Evolutionary conservation across 2,797 vertebrate species (phyloP), one percentile per base, ranked within the genome.

Genomic region (Phoxinus dragarum): DNA sequence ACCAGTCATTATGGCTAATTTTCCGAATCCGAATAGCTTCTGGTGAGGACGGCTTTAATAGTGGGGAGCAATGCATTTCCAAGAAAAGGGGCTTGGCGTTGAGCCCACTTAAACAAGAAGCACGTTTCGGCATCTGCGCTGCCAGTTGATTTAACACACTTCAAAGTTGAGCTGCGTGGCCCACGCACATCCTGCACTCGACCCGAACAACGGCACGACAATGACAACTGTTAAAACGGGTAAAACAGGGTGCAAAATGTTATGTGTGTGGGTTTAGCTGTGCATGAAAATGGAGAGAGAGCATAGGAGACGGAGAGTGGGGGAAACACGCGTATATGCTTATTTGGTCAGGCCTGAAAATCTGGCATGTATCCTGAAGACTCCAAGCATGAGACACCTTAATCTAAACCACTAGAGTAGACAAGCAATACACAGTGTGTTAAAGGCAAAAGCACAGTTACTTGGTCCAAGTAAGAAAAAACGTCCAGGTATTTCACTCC

Each of bases 1-100:
- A 84, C 73, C 76, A 86, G 80, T 87, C 84, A 88, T 88, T 89
- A 85, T 80, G 69, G 69, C 85, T 88, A 64, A 83, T 90, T 90
- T 89, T 90, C 87, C 42, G 49, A 86, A 88, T 82, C 72, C 49
- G 59, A 69, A 81, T 36, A 84, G 84, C 85, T 89, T 88, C 84
- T 88, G 89, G 88, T 89, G 87, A 86, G 64, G 72, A 82, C 9
- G 19, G 75, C 34, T 89, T 86, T 84, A 84, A 86, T 77, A 31
- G 49, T 76, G 86, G 88, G 78, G 47, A 67, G 69, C 38, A 81
- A 84, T 71, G 61, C 56, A 49, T 87, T 88, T 89, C 88, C 87
- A 87, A 89, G 84, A 89, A 88, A 89, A 85, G 73, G 76, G 75
- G 42, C 54, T 84, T 89, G 84, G 85, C 81, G 1, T 72, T 3